These are phyloP conservation scores for Sphenodon punctatus DNA, from an alignment of 2,797 vertebrate genomes.

Conservation along the genomic window DNA sequence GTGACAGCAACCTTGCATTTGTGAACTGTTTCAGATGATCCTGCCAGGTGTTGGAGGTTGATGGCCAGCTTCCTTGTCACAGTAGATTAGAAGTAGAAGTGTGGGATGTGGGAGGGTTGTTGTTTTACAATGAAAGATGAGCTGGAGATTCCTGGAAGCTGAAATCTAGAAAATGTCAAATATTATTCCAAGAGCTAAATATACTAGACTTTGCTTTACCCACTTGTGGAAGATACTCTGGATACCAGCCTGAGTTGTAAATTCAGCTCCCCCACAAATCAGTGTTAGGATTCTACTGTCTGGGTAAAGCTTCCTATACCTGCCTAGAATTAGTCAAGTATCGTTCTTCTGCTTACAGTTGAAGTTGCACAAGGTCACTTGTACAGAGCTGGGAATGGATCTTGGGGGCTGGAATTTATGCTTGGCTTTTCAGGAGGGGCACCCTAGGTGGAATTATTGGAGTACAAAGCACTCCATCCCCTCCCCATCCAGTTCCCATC, in stretches of 20 bases:
- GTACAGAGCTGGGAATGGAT: not conserved
- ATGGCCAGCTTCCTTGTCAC: too few species aligned
- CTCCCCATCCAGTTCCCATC: not conserved
- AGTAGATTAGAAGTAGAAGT: too few species aligned
- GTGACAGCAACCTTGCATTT: too few species aligned
- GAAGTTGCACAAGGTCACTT: not conserved
- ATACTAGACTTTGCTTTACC: rapidly evolving
- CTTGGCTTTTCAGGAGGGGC: not conserved
- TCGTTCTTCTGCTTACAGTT: not conserved
- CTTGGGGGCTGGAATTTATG: not conserved
- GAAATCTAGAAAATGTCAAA: too few species aligned
- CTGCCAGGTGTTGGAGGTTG: too few species aligned
- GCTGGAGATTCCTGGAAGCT: too few species aligned
- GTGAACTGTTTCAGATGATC: too few species aligned
- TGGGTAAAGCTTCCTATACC: not conserved
- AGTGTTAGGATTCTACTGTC: not conserved
- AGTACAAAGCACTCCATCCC: too few species aligned
- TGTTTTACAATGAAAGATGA: too few species aligned
- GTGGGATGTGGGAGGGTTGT: too few species aligned
- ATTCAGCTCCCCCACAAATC: not conserved
- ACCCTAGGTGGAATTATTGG: too few species aligned
- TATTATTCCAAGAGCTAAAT: too few species aligned
- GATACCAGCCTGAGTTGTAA: not conserved
- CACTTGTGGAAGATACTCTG: not conserved
- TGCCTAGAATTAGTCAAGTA: not conserved